Conservation (phyloP, 1,140 invertebrate genomes). For the Thrips palmi region DNA sequence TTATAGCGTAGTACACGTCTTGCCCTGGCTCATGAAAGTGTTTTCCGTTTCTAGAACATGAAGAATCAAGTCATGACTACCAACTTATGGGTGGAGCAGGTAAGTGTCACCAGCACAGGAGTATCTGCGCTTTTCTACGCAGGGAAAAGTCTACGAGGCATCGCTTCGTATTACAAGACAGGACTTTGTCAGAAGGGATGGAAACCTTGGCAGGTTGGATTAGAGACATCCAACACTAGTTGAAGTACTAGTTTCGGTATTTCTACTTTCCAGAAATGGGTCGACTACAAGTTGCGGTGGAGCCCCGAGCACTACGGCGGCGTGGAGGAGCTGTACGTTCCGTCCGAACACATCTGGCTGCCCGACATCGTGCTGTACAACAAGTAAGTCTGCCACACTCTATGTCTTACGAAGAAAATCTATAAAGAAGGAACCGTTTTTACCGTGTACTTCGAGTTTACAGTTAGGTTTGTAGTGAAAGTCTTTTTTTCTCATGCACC, state of each 20-base stretch:
- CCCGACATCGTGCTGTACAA: conserved; percentile 80
- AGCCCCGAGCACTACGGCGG: conserved; percentile 85
- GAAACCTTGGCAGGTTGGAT: conserved; percentile 1
- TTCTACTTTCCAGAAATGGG: conserved; percentile 62
- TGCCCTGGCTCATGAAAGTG: conserved; percentile 9
- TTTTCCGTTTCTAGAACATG: conserved; percentile 43
- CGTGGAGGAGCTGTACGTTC: conserved; percentile 79
- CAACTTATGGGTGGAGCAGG: conserved; percentile 85
- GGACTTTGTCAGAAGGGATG: neutral
- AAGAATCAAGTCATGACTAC: conserved; percentile 94
- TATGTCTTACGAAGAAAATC: conserved; percentile 9
- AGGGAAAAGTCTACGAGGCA: neutral
- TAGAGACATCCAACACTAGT: neutral
- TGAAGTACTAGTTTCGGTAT: conserved; percentile 12
- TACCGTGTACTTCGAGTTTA: neutral
- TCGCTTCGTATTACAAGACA: conserved; percentile 2
- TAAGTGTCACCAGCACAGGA: conserved; percentile 20
- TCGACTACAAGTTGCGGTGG: conserved; percentile 84
- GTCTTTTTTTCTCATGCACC: no score
- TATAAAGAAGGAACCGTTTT: neutral
- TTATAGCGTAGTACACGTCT: no score
- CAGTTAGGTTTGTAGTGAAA: no score
- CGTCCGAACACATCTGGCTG: conserved; percentile 83
- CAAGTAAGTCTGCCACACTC: conserved; percentile 44
- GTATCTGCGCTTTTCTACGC: conserved; percentile 8